Evolutionary conservation across 2,797 vertebrate species (phyloP).

Genomic region (Naso thynnoides): DNA sequence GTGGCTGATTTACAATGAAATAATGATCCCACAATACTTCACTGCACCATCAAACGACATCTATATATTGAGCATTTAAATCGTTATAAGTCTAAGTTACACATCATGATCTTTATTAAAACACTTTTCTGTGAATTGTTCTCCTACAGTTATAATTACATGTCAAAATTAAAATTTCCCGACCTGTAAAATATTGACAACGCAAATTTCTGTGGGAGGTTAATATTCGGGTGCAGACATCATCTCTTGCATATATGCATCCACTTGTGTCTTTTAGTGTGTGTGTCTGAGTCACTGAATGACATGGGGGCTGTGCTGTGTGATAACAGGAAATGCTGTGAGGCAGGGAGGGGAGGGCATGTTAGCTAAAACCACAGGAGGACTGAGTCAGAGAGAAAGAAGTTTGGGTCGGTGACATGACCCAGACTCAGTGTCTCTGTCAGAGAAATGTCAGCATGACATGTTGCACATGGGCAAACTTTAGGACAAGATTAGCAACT

Average conservation of each 20-base stretch:
- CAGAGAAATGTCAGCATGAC: conserved; percentile 51
- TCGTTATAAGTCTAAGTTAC: conserved; percentile 8
- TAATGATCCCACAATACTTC: no score
- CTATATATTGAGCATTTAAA: no score
- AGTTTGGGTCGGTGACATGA: conserved; percentile 31
- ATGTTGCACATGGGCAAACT: conserved; percentile 1
- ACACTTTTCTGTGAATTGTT: background rate
- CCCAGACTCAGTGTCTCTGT: conserved; percentile 40
- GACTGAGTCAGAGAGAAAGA: conserved; percentile 36
- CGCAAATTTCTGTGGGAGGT: conserved; percentile 50
- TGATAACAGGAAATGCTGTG: conserved; percentile 29
- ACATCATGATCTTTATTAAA: conserved; percentile 18
- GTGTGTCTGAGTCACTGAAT: conserved; percentile 11
- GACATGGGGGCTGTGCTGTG: conserved; percentile 24
- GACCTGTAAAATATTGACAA: conserved; percentile 2
- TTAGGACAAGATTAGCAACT: conserved; percentile 4
- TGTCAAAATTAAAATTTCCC: conserved; percentile 11
- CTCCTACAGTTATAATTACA: conserved; percentile 5
- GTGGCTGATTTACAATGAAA: no score
- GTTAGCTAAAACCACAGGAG: conserved; percentile 38
- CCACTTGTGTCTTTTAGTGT: background rate
- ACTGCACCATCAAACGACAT: no score
- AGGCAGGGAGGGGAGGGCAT: background rate
- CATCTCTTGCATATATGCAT: conserved; percentile 27
- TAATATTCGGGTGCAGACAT: conserved; percentile 13